Percentiles rank a stretch among this genome's conserved stretches.
These are phyloP conservation scores for Molanna angustata DNA, from an alignment of 2,888 invertebrate species.

Conservation along the genomic window DNA sequence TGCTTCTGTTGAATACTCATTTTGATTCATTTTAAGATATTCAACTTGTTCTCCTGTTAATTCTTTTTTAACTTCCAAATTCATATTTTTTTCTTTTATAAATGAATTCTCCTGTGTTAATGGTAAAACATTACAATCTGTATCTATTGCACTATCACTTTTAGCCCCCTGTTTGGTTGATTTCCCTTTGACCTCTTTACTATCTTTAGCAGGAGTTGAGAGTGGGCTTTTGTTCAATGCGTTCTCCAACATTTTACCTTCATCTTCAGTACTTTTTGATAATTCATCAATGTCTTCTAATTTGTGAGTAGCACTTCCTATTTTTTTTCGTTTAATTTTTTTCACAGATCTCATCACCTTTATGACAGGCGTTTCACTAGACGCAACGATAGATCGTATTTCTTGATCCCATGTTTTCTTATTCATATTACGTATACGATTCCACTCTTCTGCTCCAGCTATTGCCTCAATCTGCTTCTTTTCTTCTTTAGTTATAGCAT, in stretches of 20 bases:
- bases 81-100: neutral
- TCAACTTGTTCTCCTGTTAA: neutral
- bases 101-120: neutral
- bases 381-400: slow-evolving; percentile 5
- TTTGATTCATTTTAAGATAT: neutral
- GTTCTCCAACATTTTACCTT: slow-evolving; percentile 16
- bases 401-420: slow-evolving; percentile 21
- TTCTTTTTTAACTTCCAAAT: neutral
- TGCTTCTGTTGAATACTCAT: neutral
- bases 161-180: too few species aligned
- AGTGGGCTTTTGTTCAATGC: slow-evolving; percentile 11
- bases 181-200: neutral
- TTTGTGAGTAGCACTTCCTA: neutral
- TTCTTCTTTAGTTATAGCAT: slow-evolving; percentile 30
- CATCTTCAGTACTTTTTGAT: slow-evolving; percentile 17
- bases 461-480: slow-evolving; percentile 36
- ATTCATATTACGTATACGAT: slow-evolving; percentile 36
- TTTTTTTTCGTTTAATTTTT: slow-evolving; percentile 11
- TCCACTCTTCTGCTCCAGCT: slow-evolving; percentile 38
- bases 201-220: neutral
- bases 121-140: neutral
- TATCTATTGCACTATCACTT: neutral
- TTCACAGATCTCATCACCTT: too few species aligned
- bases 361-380: neutral
- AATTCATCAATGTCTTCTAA: slow-evolving; percentile 4